Evolutionary conservation across 2,113 vertebrate species (phyloP).

Genomic region (Mustela nigripes): DNA sequence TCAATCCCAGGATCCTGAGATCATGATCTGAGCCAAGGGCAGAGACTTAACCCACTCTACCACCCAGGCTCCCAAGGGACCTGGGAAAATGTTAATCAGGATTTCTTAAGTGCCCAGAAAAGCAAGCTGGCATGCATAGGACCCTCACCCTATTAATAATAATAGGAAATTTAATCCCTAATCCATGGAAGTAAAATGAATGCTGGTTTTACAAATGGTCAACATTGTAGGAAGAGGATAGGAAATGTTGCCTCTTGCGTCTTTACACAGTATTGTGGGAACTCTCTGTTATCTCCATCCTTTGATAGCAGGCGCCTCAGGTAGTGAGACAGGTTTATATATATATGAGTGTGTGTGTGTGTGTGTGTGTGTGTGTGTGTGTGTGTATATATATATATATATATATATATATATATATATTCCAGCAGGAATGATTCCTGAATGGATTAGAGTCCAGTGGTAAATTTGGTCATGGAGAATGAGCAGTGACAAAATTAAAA

Average conservation of each 20-base stretch:
- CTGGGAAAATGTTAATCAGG: background rate
- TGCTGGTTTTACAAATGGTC: background rate
- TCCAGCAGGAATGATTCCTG: background rate
- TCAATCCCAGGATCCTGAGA: no score
- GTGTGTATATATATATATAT: no score
- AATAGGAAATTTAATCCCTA: background rate
- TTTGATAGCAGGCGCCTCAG: background rate
- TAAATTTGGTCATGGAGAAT: background rate
- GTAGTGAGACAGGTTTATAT: background rate
- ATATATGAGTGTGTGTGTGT: no score
- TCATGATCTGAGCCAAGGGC: no score
- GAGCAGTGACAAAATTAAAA: background rate
- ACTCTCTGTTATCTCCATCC: background rate
- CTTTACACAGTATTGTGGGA: background rate
- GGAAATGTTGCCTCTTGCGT: background rate
- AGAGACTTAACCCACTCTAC: no score
- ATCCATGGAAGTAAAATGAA: background rate
- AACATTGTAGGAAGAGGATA: background rate
- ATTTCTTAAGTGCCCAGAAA: background rate
- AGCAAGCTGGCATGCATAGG: background rate
- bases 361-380: no score
- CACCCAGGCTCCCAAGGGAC: background rate
- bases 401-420: no score
- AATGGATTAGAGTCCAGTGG: background rate
- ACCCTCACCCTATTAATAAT: background rate